These are phyloP conservation scores for Xiphorhynchus elegans DNA, from an alignment of 2,113 vertebrate genomes.

Conservation along the genomic window DNA sequence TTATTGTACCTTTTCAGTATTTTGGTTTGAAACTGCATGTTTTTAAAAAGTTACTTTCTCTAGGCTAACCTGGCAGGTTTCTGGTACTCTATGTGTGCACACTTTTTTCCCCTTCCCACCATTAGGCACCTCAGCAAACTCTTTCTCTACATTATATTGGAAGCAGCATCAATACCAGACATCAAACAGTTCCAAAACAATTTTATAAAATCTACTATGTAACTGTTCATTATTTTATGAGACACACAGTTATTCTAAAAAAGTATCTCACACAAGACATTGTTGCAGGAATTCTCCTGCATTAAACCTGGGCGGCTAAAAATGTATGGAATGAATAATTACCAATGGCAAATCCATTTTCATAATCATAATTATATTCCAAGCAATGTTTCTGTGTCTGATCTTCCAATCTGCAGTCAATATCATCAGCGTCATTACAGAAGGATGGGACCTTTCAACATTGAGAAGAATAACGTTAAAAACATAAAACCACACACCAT, in stretches of 20 bases:
- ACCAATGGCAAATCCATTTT: constrained; percentile 98
- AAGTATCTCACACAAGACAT: neutral
- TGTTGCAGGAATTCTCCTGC: neutral
- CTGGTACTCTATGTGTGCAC: neutral
- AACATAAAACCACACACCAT: neutral
- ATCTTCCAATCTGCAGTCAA: constrained; percentile 91
- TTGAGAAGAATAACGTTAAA: neutral
- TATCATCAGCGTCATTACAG: constrained; percentile 84
- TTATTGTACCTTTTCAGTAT: neutral
- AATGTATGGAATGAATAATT: constrained; percentile 25
- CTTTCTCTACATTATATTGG: neutral
- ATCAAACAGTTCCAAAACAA: neutral
- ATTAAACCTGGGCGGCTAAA: neutral
- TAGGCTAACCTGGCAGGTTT: neutral
- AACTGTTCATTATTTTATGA: neutral
- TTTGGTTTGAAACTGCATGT: neutral
- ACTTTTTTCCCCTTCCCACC: neutral
- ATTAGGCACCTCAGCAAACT: neutral
- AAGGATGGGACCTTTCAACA: constrained; percentile 89
- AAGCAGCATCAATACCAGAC: neutral
- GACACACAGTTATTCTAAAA: neutral
- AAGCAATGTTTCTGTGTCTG: constrained; percentile 90
- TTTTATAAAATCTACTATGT: neutral
- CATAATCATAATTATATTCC: constrained; percentile 98
- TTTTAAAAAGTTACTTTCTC: neutral